These are phyloP conservation scores for Tokudaia tokunoshimensis DNA, from an alignment of 2,797 vertebrate species.

Conservation along the genomic window DNA sequence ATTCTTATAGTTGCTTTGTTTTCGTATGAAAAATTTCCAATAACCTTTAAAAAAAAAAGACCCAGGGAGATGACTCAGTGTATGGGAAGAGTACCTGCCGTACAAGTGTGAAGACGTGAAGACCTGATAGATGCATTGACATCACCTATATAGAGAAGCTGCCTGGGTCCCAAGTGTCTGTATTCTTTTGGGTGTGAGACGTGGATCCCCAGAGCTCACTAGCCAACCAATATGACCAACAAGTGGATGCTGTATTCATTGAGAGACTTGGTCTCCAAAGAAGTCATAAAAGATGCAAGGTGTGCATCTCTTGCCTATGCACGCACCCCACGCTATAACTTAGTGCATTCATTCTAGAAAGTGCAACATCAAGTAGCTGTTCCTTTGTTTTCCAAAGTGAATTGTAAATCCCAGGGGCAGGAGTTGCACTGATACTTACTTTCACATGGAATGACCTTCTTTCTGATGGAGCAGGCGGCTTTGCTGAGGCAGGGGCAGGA, in stretches of 20 bases:
- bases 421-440: neutral
- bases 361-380: neutral
- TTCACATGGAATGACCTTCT: neutral
- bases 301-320: neutral
- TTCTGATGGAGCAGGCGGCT: no score
- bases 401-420: neutral
- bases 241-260: neutral
- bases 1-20: neutral
- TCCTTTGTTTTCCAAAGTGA: constrained; percentile 50
- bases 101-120: neutral
- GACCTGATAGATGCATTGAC: neutral
- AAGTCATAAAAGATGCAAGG: neutral
- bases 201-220: neutral
- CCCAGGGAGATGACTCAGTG: neutral
- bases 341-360: neutral
- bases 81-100: neutral
- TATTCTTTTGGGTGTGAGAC: neutral
- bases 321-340: neutral
- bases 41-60: neutral
- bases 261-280: neutral
- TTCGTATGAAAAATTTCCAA: constrained; percentile 9
- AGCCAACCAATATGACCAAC: neutral
- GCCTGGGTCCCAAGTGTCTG: neutral
- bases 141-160: no score
- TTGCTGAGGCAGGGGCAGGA: neutral